Conservation (phyloP, 2,113 vertebrate species). For the Oncorhynchus keta region DNA sequence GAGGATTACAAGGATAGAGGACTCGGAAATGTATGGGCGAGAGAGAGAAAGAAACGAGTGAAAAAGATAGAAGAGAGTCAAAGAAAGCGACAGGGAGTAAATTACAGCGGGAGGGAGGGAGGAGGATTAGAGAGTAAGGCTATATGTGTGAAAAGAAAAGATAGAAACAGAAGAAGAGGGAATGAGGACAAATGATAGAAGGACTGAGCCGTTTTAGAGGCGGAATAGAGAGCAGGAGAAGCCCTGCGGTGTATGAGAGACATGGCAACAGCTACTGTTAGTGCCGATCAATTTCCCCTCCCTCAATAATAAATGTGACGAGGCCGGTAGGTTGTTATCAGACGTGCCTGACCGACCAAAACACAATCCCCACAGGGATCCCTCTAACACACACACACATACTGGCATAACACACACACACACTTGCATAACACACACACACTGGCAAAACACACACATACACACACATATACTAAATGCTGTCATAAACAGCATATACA, state of each 20-base stretch:
- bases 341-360: constrained; percentile 60
- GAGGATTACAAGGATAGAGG: background rate
- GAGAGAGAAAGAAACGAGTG: background rate
- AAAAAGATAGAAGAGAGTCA: constrained; percentile 1
- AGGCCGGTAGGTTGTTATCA: constrained; percentile 60
- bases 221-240: constrained; percentile 23
- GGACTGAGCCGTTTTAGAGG: constrained; percentile 9
- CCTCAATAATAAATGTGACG: constrained; percentile 74
- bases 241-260: constrained; percentile 29
- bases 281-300: constrained; percentile 66
- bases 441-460: constrained; percentile 3
- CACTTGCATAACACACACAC: too few relatives aligned
- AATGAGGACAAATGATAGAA: constrained; percentile 33
- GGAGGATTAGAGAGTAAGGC: constrained; percentile 15
- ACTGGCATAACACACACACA: background rate
- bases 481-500: constrained; percentile 15
- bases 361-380: constrained; percentile 61
- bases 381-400: constrained; percentile 1
- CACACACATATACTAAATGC: background rate
- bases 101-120: constrained; percentile 6
- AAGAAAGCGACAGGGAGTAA: constrained; percentile 5
- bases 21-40: background rate
- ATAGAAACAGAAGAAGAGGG: background rate
- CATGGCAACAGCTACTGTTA: constrained; percentile 51
- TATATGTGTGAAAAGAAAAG: constrained; percentile 6